phyloP scores from a whole-genome alignment of 92 coral and sea anemone genomes.

The Montipora capitata region DNA sequence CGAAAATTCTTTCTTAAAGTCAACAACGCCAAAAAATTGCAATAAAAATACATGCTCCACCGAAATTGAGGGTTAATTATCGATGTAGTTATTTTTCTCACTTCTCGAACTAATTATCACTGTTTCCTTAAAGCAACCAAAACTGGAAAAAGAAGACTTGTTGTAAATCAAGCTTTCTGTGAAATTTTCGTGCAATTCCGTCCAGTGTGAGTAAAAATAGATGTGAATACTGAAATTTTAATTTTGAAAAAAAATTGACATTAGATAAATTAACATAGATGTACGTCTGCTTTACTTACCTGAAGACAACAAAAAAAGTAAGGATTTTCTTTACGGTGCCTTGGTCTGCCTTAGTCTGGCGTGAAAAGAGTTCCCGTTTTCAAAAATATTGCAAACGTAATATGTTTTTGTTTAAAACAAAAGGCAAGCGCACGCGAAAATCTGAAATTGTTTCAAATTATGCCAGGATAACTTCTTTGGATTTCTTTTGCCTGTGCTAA shows the following conservation, averaged over 20 bases:
- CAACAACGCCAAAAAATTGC: background rate
- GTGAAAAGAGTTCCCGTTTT: background rate
- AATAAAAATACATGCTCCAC: background rate
- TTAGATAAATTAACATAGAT: too few species aligned
- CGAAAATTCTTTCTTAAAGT: background rate
- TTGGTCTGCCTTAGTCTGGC: too few species aligned
- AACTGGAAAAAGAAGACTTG: too few species aligned
- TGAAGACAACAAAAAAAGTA: too few species aligned
- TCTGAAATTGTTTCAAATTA: background rate
- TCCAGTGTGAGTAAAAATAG: too few species aligned
- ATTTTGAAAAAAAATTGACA: too few species aligned
- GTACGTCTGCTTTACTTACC: too few species aligned
- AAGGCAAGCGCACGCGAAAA: slow-evolving; percentile 19
- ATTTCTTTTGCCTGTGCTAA: background rate
- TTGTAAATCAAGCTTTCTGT: too few species aligned
- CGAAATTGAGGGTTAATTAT: slow-evolving; percentile 18
- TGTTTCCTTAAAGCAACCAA: too few species aligned
- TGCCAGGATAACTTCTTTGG: background rate
- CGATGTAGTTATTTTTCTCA: background rate
- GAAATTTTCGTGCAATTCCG: too few species aligned
- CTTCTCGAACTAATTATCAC: background rate
- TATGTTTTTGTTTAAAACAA: slow-evolving; percentile 1
- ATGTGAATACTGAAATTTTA: too few species aligned
- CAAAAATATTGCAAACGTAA: background rate
- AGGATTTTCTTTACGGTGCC: too few species aligned